Base-by-base conservation (phyloP, 2,113 vertebrate genomes). In the Thalassarche chlororhynchos region DNA sequence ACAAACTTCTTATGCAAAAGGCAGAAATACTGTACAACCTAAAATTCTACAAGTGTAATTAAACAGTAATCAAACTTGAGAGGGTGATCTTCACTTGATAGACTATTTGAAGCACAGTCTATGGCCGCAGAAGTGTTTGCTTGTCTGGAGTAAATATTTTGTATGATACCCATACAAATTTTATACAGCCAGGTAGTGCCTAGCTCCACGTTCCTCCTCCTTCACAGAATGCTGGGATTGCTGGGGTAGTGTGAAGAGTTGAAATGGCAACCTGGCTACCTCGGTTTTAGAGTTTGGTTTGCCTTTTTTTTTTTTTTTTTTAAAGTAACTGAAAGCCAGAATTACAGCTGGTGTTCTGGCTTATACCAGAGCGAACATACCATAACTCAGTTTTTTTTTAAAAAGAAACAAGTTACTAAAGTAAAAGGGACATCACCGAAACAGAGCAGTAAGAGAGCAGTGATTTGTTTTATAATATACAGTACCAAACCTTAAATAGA, bases 391-490 rank as follows among this genome's bases (percentile, higher is more conserved):
- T 44, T 90, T 77, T 55, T 60, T 13, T 7, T 3, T 32, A 34
- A 36, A 42, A 70, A 76, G 12, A 61, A 76, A 18, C 19, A 69
- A 38, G 12, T 90, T 84, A 64, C 31, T 47, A 9, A 90, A 93
- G 25, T 68, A 58, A 75, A 97, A 94, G 31, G 13, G 24, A 52
- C 38, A 38, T 75, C 12, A 82, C 44, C 32, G 94, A 90, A 95
- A 81, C 36, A 91, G 38, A 92, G 34, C 17, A n/a, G 31, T 74
- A 74, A 60, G 24, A 82, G 49, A 70, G 28, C 34, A 57, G 40
- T 68, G 64, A 42, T 84, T 79, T 88, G 46, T 88, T 89, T 92
- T 36, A 31, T 89, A 81, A 44, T 69, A 66, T 16, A 64, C 11
- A 70, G 60, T 44, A 89, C 38, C 40, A 71, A 49, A 69, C 34